phyloP scores from a whole-genome alignment of 2,797 vertebrate species.

The Glyptemys insculpta region DNA sequence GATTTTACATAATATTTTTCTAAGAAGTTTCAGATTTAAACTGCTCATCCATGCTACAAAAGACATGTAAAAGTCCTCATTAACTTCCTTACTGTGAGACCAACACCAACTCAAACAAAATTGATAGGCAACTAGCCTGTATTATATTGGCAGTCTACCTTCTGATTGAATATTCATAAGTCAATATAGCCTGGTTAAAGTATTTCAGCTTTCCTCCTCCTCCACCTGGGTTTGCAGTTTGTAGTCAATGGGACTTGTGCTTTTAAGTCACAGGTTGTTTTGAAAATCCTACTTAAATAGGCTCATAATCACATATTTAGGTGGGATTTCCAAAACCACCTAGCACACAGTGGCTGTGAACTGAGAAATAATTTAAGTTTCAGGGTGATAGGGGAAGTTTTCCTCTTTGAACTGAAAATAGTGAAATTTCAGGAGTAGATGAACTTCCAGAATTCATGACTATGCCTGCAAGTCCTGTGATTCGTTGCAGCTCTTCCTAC shows the following conservation, averaged over 20 bases:
- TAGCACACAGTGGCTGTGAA: constrained; percentile 12
- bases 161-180: not conserved
- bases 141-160: not conserved
- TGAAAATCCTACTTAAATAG: not conserved
- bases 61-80: constrained; percentile 58
- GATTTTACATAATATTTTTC: no score
- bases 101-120: constrained; percentile 36
- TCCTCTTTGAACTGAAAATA: not conserved
- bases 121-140: constrained; percentile 56
- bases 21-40: constrained; percentile 18
- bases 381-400: not conserved
- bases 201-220: no score
- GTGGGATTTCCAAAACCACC: not conserved
- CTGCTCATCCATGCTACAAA: not conserved
- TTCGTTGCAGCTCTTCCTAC: rapidly evolving
- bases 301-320: not conserved
- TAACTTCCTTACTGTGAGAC: constrained; percentile 32
- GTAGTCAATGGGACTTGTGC: not conserved
- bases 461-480: not conserved
- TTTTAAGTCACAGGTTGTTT: not conserved
- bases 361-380: not conserved
- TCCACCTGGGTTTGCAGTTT: not conserved
- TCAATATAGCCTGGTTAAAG: not conserved
- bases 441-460: not conserved
- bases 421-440: not conserved